Evolutionary conservation across 2,113 vertebrate species (phyloP), one percentile per base, ranked within the genome.

Genomic region (Cnemophilus loriae): DNA sequence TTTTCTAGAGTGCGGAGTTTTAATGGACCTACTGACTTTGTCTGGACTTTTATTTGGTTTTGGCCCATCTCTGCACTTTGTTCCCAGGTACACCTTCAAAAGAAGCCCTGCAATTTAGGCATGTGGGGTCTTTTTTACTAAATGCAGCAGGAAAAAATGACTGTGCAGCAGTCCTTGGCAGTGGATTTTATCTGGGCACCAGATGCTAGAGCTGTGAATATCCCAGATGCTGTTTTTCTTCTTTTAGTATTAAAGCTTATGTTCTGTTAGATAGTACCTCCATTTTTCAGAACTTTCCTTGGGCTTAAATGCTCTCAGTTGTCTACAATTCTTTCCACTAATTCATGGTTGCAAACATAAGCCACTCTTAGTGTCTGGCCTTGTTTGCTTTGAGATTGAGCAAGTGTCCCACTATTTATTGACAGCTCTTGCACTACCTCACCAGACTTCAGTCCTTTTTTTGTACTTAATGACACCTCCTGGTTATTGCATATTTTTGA

Each of bases 401-500:
- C 19, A 57, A 49, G 7, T 23, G 4, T 17, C 41, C 1, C 7
- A 24, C 3, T 33, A 4, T 59, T 53, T 60, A 42, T 27, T 35
- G 30, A 27, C 7, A n/a, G 3, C 1, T 68, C 9, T 56, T 83
- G 2, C 14, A 26, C 61, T 83, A 13, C 3, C 35, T 68, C 50
- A 32, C 12, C 22, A 67, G 39, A n/a, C 5, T 63, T 67, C 28
- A 57, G 9, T 37, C 13, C 4, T 61, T 41, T 15, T 0, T 35
- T 22, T 85, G 67, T 1, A 0, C 7, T 8, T 42, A 46, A 37
- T 33, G 5, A 22, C 21, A 47, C 1, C 2, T 59, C 11, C 8
- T 50, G 11, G 5, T n/a, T 9, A 8, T 18, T 46, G 6, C 5
- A 18, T 15, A 3, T 2, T 78, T 81, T 83, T 59, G 21, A 4